These are phyloP conservation scores for Anastrepha obliqua DNA, from an alignment of 1,140 invertebrate species.

Conservation along the genomic window DNA sequence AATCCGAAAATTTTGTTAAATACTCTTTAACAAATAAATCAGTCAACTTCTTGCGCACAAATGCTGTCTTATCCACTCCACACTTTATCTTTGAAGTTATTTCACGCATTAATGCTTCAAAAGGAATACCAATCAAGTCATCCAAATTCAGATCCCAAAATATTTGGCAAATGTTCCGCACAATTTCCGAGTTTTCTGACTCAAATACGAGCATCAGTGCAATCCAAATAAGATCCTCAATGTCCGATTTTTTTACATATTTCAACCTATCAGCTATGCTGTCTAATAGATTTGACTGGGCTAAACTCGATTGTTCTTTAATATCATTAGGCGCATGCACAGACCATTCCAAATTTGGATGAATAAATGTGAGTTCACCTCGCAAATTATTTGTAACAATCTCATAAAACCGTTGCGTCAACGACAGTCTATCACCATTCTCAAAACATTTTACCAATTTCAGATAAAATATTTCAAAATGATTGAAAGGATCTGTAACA, in stretches of 20 bases:
- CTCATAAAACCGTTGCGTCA: slow-evolving; percentile 54
- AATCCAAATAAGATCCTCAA: neutral
- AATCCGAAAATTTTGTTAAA: neutral
- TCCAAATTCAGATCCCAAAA: slow-evolving; percentile 17
- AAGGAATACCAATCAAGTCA: neutral
- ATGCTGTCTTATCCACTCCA: neutral
- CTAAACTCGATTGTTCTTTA: neutral
- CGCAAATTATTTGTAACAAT: slow-evolving; percentile 49
- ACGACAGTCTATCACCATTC: neutral
- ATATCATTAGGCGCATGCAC: neutral
- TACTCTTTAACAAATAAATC: slow-evolving; percentile 37
- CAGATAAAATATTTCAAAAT: slow-evolving; percentile 56
- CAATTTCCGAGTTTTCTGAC: neutral
- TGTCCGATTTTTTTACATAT: neutral
- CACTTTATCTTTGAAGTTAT: neutral
- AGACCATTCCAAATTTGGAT: too few species aligned
- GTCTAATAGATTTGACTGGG: neutral
- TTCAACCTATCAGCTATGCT: neutral
- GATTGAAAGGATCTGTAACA: slow-evolving; percentile 59
- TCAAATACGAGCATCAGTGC: neutral
- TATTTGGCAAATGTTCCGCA: neutral
- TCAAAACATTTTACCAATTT: slow-evolving; percentile 58
- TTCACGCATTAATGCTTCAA: neutral
- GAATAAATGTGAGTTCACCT: neutral
- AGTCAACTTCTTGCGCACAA: slow-evolving; percentile 7